A percentile compares a stretch with the other conserved stretches of the same genome.
Conservation (phyloP, 2,797 vertebrate species). For the Argyrosomus regius region DNA sequence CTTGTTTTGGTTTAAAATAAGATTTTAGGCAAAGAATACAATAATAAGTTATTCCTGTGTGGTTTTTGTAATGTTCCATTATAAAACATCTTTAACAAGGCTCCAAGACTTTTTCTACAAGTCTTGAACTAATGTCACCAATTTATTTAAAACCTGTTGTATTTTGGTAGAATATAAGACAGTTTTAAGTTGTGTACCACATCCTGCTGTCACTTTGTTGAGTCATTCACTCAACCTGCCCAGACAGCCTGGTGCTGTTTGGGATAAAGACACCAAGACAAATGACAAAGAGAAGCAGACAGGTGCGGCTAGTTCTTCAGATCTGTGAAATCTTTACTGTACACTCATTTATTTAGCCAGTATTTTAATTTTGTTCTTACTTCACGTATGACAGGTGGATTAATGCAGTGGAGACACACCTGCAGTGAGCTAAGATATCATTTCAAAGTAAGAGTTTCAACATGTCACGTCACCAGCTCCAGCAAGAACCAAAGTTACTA, state of each 20-base stretch:
- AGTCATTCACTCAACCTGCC: slow-evolving; percentile 50
- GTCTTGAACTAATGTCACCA: not conserved
- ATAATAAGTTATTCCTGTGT: not conserved
- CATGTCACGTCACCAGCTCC: not conserved
- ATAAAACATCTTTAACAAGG: not conserved
- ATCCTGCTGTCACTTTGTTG: slow-evolving; percentile 24
- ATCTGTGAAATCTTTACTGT: slow-evolving; percentile 13
- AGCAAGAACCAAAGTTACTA: not conserved
- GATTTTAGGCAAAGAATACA: not conserved
- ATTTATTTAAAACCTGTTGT: not conserved
- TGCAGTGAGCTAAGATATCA: not conserved
- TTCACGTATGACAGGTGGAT: slow-evolving; percentile 5
- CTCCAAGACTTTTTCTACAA: not conserved
- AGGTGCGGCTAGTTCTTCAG: slow-evolving; percentile 35
- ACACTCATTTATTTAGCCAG: slow-evolving; percentile 6
- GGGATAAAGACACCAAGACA: slow-evolving; percentile 16
- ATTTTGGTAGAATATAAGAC: not conserved
- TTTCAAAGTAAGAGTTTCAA: not conserved
- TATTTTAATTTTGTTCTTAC: slow-evolving; percentile 7
- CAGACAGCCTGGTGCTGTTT: slow-evolving; percentile 7
- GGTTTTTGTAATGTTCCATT: not conserved
- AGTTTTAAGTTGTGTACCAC: not conserved
- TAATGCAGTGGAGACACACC: not conserved
- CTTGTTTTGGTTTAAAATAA: not conserved
- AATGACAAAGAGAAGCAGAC: slow-evolving; percentile 18